These are phyloP conservation scores for Rattus norvegicus DNA, from an alignment of 2,113 vertebrate species.

Conservation along the genomic window DNA sequence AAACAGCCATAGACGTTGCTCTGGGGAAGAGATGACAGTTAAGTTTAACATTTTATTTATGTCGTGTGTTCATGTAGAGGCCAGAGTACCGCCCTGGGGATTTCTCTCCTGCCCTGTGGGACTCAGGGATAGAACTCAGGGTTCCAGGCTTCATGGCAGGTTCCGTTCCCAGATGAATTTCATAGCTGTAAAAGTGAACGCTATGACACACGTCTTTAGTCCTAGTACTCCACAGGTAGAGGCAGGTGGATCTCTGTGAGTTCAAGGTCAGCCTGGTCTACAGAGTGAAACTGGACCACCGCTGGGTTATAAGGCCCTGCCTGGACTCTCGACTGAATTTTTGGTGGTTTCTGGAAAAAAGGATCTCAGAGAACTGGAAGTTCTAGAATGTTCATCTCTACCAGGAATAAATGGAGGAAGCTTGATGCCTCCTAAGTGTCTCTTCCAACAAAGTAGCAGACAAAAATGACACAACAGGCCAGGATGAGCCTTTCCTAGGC, in stretches of 20 bases:
- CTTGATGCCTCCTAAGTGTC: not conserved
- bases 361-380: not conserved
- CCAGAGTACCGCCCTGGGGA: not conserved
- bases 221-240: not conserved
- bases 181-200: not conserved
- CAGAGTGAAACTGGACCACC: not conserved
- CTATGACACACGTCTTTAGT: accelerated
- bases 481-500: not conserved
- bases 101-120: not conserved
- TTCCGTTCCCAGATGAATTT: not conserved
- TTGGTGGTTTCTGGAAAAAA: not conserved
- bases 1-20: not conserved
- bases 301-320: not conserved
- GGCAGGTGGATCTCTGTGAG: not conserved
- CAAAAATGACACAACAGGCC: not conserved
- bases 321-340: not conserved
- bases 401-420: not conserved
- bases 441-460: not conserved
- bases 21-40: not conserved
- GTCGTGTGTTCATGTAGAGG: not conserved
- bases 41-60: not conserved
- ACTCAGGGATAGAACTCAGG: not conserved
- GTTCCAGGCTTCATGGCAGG: not conserved
- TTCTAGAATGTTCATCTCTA: not conserved
- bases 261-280: not conserved